Evolutionary conservation across 2,888 invertebrate genomes (phyloP), one percentile per base, ranked within the genome.

Genomic region (Gortyna flavago): DNA sequence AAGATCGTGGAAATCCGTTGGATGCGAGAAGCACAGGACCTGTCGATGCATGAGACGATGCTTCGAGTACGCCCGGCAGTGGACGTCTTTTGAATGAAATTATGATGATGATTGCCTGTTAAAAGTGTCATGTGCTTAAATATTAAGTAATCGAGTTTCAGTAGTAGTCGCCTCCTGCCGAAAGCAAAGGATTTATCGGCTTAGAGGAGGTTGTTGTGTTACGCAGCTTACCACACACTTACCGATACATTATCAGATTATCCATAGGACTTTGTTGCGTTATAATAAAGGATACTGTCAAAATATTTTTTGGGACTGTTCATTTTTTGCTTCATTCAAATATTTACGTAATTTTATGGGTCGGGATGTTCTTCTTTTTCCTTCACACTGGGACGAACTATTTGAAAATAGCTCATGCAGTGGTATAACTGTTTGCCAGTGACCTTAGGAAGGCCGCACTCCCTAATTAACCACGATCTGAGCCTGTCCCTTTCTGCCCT

Each of bases 101-200:
- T 11, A 51, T 16, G 5, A 25, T 25, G 13, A 32, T 51, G 7
- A 48, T 8, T 32, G 8, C 13, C 48, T 9, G 9, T 48, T 25
- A 32, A 68, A 68, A 32, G 1, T 68, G 32, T 25, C 9, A 57
- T n/a, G 9, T 32, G 29, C 5, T 32, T 32, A 54, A 13, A 54
- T 3, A 2, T 54, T 1, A n/a, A n/a, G n/a, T n/a, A 6, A 16
- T 78, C 64, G 81, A 73, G 62, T 73, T 69, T 2, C 18, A 57
- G 2, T 79, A 71, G 82, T 81, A 75, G 62, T 48, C 25, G 0
- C 13, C 48, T 16, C 8, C 38, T n/a, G 1, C 64, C 16, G 48
- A 72, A 74, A 77, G 61, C 69, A 16, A 51, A 80, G 76, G 83
- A 77, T 74, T 83, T 80, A 80, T 48, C 72, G 54, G 83, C 83